Percentiles rank a stretch among this genome's conserved stretches.
phyloP scores from a whole-genome alignment of 2,797 vertebrate genomes.

The Serranus cabrilla region DNA sequence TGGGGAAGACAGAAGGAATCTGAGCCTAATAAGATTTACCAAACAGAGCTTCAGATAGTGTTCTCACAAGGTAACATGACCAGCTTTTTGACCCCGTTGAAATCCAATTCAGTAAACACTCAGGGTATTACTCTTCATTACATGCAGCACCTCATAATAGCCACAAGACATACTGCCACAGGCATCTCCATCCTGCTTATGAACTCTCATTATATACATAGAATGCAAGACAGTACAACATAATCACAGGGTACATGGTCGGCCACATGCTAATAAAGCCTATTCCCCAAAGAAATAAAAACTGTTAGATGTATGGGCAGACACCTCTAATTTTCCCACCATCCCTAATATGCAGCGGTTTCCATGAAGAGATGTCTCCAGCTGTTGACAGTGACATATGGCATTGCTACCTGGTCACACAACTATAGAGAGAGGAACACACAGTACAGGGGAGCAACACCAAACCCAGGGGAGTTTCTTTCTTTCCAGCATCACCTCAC shows the following conservation, averaged over 20 bases:
- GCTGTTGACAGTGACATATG: constrained; percentile 75
- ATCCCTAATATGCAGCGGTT: constrained; percentile 35
- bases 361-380: constrained; percentile 29
- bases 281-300: constrained; percentile 53
- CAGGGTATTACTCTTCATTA: constrained; percentile 14
- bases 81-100: constrained; percentile 21
- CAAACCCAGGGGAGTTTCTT: constrained; percentile 44
- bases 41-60: constrained; percentile 37
- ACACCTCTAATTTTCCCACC: constrained; percentile 19
- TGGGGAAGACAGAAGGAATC: constrained; percentile 32
- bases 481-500: constrained; percentile 27
- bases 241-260: neutral
- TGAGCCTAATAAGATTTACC: constrained; percentile 36
- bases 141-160: constrained; percentile 23
- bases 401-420: constrained; percentile 30
- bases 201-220: constrained; percentile 6
- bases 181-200: neutral
- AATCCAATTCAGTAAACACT: constrained; percentile 30
- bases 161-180: neutral
- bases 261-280: constrained; percentile 9
- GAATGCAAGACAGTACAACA: neutral
- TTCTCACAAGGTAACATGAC: constrained; percentile 34
- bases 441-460: constrained; percentile 62
- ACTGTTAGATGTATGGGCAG: constrained; percentile 26
- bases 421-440: constrained; percentile 55